Evolutionary conservation across 2,888 invertebrate species (phyloP), one percentile per base, ranked within the genome.

Genomic region (Meganola albula): DNA sequence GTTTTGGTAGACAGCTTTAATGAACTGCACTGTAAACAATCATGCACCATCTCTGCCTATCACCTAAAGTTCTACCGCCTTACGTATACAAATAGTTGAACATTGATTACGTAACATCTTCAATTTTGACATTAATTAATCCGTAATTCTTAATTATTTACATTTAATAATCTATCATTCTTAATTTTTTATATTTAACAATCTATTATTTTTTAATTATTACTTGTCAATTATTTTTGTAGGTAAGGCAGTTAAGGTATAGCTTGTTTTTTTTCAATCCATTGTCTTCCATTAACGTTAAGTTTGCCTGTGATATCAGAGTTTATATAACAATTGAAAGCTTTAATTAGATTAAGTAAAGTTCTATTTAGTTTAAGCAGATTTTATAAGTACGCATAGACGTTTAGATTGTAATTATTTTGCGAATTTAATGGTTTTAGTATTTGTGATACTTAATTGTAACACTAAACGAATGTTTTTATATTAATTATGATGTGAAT

Each of bases 1-100:
- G 77, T 83, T 85, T 84, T 85, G 85, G 85, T 85, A 85, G 76
- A 79, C 82, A 85, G 85, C 85, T 85, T 85, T 85, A 85, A 82
- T 63, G 63, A 62, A 65, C 70, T 70, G 83, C 84, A 85, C 84
- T 84, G 83, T 83, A 80, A 72, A 75, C 75, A 20, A 75, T 59
- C 58, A 56, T 63, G 83, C 83, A 83, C 83, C 58, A 63, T 65
- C 63, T 68, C 66, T 57, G 58, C 59, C 69, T 75, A 63, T 66
- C 63, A 59, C 60, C 65, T 66, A 54, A 61, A 68, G 58, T 62
- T 59, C 56, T 60, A 55, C 51, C 40, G 44, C 45, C 35, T 51
- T 45, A 43, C 34, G 16, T n/a, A n/a, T n/a, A n/a, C n/a, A n/a
- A n/a, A n/a, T n/a, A n/a, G n/a, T n/a, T n/a, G n/a, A n/a, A n/a